Evolutionary conservation across 2,113 vertebrate genomes (phyloP).

Genomic region (Phylloscopus whistleri): DNA sequence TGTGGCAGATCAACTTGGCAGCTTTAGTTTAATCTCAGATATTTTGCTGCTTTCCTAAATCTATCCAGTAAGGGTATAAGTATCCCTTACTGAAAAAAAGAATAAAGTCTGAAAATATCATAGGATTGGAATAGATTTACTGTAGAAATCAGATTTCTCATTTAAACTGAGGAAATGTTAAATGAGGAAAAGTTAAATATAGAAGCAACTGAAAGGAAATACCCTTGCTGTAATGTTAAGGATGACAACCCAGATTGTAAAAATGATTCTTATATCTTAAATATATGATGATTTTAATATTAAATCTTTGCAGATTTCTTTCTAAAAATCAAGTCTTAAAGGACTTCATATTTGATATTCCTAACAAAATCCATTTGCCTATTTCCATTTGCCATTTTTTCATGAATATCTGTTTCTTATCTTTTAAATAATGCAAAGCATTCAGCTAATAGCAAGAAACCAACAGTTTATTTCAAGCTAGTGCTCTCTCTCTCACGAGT

Average conservation of each 20-base stretch:
- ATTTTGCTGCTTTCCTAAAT: background rate
- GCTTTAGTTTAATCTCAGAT: conserved; percentile 5
- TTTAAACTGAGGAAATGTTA: background rate
- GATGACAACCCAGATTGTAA: background rate
- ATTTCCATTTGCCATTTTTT: background rate
- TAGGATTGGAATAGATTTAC: background rate
- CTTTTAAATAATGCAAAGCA: background rate
- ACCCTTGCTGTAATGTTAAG: background rate
- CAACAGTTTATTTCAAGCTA: background rate
- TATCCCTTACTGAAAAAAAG: background rate
- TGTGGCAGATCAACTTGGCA: background rate
- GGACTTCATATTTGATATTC: background rate
- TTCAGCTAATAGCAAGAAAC: background rate
- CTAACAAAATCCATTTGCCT: background rate
- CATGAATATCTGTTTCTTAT: background rate
- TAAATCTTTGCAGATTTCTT: background rate
- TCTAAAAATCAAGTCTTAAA: background rate
- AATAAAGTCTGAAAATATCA: background rate
- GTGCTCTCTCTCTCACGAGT: background rate
- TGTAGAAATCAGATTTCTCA: background rate
- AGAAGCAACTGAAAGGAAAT: background rate
- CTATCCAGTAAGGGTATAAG: background rate
- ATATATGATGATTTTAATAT: background rate
- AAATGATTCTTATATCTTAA: background rate
- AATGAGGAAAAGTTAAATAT: background rate